Evolutionary conservation across 2,797 vertebrate species (phyloP).

Genomic region (Thalassophryne amazonica): DNA sequence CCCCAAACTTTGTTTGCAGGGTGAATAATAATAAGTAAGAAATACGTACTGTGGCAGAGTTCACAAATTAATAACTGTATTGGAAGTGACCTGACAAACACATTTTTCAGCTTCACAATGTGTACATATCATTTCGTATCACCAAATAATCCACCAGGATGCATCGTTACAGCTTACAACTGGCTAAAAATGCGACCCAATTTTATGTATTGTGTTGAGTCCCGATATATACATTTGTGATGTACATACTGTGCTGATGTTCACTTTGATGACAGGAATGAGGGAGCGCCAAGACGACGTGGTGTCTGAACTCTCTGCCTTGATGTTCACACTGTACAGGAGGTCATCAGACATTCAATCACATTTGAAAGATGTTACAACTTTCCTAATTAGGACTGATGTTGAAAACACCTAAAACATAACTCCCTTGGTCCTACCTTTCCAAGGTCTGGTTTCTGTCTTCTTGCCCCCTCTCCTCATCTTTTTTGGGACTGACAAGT

Average conservation of each 20-base stretch:
- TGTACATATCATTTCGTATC: too few relatives aligned
- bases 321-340: conserved; percentile 84
- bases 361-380: too few relatives aligned
- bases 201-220: too few relatives aligned
- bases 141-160: too few relatives aligned
- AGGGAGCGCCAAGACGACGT: conserved; percentile 96
- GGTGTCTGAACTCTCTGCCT: conserved; percentile 89
- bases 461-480: conserved; percentile 84
- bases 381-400: not conserved
- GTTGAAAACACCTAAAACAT: not conserved
- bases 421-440: conserved; percentile 72
- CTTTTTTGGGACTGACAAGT: conserved; percentile 84
- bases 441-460: conserved; percentile 82
- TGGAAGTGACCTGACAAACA: too few relatives aligned
- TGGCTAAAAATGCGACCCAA: too few relatives aligned
- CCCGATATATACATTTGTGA: not conserved
- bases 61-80: too few relatives aligned
- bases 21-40: too few relatives aligned
- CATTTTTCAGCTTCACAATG: too few relatives aligned
- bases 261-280: conserved; percentile 97
- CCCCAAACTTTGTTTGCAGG: too few relatives aligned
- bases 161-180: too few relatives aligned
- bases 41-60: too few relatives aligned
- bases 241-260: conserved; percentile 94
- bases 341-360: conserved; percentile 1